Conservation (phyloP, 2,888 invertebrate genomes). For the Melanchra persicariae region DNA sequence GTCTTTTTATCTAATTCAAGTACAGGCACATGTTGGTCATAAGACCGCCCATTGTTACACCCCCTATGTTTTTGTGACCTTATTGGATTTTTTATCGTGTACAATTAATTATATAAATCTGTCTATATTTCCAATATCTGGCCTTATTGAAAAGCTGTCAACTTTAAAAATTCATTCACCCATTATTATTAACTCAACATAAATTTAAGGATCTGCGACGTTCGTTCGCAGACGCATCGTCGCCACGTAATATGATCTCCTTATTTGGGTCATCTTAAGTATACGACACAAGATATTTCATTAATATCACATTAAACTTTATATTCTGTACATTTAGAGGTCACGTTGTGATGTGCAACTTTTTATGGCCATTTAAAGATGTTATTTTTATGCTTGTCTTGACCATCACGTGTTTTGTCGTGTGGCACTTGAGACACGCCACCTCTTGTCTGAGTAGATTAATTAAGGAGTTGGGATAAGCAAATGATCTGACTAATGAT, state of each 20-base stretch:
- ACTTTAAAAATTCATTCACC: slow-evolving; percentile 13
- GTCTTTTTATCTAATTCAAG: neutral
- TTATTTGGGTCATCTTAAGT: slow-evolving; percentile 58
- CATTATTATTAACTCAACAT: slow-evolving; percentile 6
- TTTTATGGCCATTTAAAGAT: slow-evolving; percentile 36
- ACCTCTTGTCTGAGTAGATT: slow-evolving; percentile 15
- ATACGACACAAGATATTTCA: slow-evolving; percentile 50
- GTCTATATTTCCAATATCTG: neutral
- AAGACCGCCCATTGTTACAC: too few species aligned
- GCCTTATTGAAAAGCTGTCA: neutral
- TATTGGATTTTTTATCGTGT: too few species aligned
- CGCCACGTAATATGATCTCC: slow-evolving; percentile 53
- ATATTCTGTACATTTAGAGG: slow-evolving; percentile 47
- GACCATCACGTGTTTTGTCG: slow-evolving; percentile 40
- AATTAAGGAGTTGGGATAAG: slow-evolving; percentile 15
- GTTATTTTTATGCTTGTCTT: slow-evolving; percentile 23
- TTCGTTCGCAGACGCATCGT: slow-evolving; percentile 52
- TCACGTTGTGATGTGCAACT: slow-evolving; percentile 34
- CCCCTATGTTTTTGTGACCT: too few species aligned
- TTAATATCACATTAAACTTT: slow-evolving; percentile 38
- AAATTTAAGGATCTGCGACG: slow-evolving; percentile 24
- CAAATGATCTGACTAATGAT: neutral
- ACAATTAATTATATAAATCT: too few species aligned
- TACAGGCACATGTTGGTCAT: neutral
- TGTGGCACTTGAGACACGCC: slow-evolving; percentile 28